phyloP scores from a whole-genome alignment of 2,113 vertebrate species.

The Pandion haliaetus region DNA sequence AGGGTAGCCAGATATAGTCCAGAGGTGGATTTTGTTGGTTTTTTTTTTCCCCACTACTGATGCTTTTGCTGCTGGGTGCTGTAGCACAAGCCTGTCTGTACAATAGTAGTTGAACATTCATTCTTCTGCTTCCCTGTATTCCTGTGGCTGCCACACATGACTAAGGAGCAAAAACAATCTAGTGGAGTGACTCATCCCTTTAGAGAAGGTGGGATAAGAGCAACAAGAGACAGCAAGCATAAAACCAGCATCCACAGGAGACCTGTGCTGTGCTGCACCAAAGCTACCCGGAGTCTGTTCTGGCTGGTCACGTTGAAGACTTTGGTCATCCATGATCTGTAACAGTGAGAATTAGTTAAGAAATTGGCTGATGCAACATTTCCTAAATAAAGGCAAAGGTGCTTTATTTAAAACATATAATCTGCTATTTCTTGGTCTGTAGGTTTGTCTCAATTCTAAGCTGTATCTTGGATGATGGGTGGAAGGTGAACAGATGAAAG shows the following conservation, averaged over 20 bases:
- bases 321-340: not conserved
- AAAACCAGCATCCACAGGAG: not conserved
- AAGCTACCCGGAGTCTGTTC: not conserved
- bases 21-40: not conserved
- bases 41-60: not conserved
- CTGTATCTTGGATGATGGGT: not conserved
- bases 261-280: not conserved
- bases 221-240: not conserved
- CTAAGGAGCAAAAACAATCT: conserved; percentile 34
- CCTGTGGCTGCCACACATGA: conserved; percentile 19
- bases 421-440: not conserved
- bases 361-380: not conserved
- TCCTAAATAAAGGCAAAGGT: not conserved
- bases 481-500: not conserved
- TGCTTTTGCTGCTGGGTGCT: not conserved
- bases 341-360: not conserved
- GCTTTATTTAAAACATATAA: not conserved
- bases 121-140: not conserved
- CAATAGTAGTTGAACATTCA: not conserved
- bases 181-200: conserved; percentile 46
- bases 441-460: not conserved
- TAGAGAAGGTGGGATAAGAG: conserved; percentile 13
- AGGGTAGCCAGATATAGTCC: not conserved
- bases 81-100: not conserved
- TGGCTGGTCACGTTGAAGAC: fast-evolving